Percentiles rank a stretch among this genome's conserved stretches.
These are phyloP conservation scores for Drosophila subpulchrella DNA, from an alignment of 1,140 invertebrate genomes.

Conservation along the genomic window DNA sequence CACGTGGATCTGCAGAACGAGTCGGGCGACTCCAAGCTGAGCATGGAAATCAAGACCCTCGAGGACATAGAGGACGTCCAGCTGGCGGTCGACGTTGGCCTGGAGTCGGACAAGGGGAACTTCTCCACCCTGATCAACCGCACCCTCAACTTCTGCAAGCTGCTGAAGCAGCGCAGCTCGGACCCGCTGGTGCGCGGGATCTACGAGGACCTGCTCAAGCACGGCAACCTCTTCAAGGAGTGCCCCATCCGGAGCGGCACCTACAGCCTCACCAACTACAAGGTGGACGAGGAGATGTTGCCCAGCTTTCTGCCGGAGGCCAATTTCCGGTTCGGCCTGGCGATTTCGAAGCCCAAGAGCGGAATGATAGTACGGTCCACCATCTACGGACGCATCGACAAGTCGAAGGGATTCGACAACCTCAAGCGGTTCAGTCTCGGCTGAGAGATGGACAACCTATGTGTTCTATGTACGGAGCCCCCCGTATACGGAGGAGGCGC, in stretches of 20 bases:
- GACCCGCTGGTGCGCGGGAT: slow-evolving; percentile 58
- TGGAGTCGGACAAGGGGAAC: slow-evolving; percentile 61
- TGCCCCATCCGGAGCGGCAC: slow-evolving; percentile 66
- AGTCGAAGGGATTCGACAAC: slow-evolving; percentile 81
- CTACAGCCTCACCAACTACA: slow-evolving; percentile 59
- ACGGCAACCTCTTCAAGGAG: slow-evolving; percentile 63
- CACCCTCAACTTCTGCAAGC: slow-evolving; percentile 63
- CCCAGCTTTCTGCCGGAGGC: slow-evolving; percentile 76
- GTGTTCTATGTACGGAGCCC: background rate
- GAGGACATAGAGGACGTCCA: slow-evolving; percentile 58
- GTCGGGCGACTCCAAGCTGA: slow-evolving; percentile 37
- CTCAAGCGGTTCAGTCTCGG: slow-evolving; percentile 79
- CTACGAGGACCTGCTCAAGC: slow-evolving; percentile 66
- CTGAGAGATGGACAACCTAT: slow-evolving; percentile 3
- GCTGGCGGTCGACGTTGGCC: slow-evolving; percentile 30
- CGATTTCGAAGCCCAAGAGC: slow-evolving; percentile 32
- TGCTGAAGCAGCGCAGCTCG: slow-evolving; percentile 59
- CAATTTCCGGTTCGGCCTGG: slow-evolving; percentile 47
- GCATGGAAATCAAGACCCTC: slow-evolving; percentile 24
- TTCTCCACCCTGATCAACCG: slow-evolving; percentile 56
- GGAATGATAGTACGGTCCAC: slow-evolving; percentile 42
- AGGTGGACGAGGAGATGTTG: slow-evolving; percentile 71
- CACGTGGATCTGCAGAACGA: slow-evolving; percentile 60
- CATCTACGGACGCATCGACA: slow-evolving; percentile 69
- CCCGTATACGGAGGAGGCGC: background rate